Evolutionary conservation across 2,797 vertebrate genomes (phyloP).

Genomic region (Coregonus sp.): DNA sequence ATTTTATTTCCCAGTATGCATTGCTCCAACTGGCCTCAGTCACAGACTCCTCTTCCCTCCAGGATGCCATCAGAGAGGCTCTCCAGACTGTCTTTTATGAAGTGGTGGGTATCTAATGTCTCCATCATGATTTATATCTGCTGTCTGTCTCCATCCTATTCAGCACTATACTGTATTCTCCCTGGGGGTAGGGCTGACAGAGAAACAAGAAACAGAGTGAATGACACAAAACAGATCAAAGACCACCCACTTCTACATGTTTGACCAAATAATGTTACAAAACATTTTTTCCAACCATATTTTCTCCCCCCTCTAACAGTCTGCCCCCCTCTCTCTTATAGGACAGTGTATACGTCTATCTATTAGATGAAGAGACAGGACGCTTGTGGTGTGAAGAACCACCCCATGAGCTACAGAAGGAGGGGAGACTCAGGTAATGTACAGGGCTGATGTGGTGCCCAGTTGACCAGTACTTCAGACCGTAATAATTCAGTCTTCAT

Average conservation of each 20-base stretch:
- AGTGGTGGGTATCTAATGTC: constrained; percentile 68
- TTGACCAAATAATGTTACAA: not conserved
- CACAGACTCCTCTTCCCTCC: constrained; percentile 59
- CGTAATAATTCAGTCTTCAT: not conserved
- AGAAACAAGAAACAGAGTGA: not conserved
- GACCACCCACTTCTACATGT: not conserved
- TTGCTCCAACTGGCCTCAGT: constrained; percentile 73
- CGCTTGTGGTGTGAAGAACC: constrained; percentile 67
- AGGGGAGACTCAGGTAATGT: constrained; percentile 71
- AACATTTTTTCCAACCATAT: not conserved
- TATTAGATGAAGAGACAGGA: constrained; percentile 54
- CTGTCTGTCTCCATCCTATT: too few relatives aligned
- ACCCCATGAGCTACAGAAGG: constrained; percentile 66
- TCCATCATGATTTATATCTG: too few relatives aligned
- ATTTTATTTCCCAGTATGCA: constrained; percentile 58
- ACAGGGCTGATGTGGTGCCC: not conserved
- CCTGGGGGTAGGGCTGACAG: not conserved
- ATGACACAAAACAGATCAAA: not conserved
- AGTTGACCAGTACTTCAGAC: not conserved
- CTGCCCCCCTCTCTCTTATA: constrained; percentile 32
- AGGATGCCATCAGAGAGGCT: constrained; percentile 71
- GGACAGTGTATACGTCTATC: constrained; percentile 70
- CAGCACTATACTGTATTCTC: not conserved
- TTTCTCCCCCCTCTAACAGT: not conserved
- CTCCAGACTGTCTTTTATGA: constrained; percentile 68